phyloP scores from a whole-genome alignment of 2,888 invertebrate genomes.

The Autographa gamma region DNA sequence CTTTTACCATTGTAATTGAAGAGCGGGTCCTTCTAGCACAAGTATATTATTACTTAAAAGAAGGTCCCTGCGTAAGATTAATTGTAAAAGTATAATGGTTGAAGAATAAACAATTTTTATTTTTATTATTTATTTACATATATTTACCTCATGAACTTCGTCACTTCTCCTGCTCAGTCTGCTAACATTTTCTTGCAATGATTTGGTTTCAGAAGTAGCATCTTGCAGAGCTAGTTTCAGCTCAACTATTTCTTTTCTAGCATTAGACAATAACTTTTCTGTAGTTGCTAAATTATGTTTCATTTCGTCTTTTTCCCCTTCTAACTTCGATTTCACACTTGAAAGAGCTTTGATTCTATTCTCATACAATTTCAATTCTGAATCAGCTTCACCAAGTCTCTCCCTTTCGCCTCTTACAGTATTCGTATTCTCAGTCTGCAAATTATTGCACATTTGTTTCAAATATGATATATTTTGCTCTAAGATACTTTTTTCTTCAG shows the following conservation, averaged over 20 bases:
- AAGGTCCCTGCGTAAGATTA: too few species aligned
- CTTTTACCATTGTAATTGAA: too few species aligned
- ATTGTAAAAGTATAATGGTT: too few species aligned
- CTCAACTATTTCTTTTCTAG: slow-evolving; percentile 91
- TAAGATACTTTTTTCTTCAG: slow-evolving; percentile 80
- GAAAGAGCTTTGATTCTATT: slow-evolving; percentile 84
- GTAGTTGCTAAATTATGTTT: slow-evolving; percentile 88
- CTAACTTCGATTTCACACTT: slow-evolving; percentile 89
- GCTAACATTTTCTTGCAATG: slow-evolving; percentile 87
- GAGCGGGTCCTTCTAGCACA: too few species aligned
- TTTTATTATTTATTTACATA: too few species aligned
- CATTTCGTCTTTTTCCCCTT: slow-evolving; percentile 90
- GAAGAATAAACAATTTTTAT: too few species aligned
- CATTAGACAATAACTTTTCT: slow-evolving; percentile 91
- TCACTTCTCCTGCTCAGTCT: slow-evolving; percentile 72
- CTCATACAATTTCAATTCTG: slow-evolving; percentile 84
- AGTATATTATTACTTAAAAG: too few species aligned
- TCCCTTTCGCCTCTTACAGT: slow-evolving; percentile 58
- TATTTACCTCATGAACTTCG: slow-evolving; percentile 75
- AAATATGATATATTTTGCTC: slow-evolving; percentile 82
- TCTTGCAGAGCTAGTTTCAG: slow-evolving; percentile 90
- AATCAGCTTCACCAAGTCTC: slow-evolving; percentile 70
- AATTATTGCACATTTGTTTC: slow-evolving; percentile 82
- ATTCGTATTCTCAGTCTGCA: slow-evolving; percentile 73
- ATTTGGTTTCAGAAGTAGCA: slow-evolving; percentile 90